Evolutionary conservation across 1,140 invertebrate species (phyloP).

Genomic region (Drosophila pseudoananassae): DNA sequence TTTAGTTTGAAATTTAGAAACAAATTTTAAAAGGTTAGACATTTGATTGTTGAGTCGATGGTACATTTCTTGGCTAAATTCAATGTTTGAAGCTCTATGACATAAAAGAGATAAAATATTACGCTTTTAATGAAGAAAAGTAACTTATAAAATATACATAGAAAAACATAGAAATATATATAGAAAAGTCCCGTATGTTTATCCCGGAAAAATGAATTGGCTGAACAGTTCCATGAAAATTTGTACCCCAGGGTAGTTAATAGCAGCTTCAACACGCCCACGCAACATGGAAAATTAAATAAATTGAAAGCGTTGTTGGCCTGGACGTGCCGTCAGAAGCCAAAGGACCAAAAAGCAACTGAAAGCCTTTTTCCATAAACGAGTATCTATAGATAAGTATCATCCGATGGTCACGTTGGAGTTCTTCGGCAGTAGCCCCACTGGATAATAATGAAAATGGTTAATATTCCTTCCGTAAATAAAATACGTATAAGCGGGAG

Average conservation of each 20-base stretch:
- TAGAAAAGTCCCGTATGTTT: too few relatives aligned
- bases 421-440: conserved; percentile 13
- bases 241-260: conserved; percentile 15
- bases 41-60: too few relatives aligned
- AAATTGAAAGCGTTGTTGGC: conserved; percentile 40
- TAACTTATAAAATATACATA: too few relatives aligned
- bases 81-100: too few relatives aligned
- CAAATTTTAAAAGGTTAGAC: too few relatives aligned
- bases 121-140: too few relatives aligned
- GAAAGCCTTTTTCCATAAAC: conserved; percentile 42
- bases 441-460: conserved; percentile 59
- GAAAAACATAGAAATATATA: too few relatives aligned
- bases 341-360: conserved; percentile 6
- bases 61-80: too few relatives aligned
- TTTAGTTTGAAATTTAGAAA: too few relatives aligned
- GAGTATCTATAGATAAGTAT: conserved; percentile 38
- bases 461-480: conserved; percentile 47
- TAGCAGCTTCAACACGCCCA: conserved; percentile 2
- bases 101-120: too few relatives aligned
- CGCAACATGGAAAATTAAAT: conserved; percentile 38
- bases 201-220: too few relatives aligned
- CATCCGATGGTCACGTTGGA: conserved; percentile 27
- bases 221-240: too few relatives aligned
- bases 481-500: conserved; percentile 8
- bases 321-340: conserved; percentile 30